Evolutionary conservation across 1,140 invertebrate genomes (phyloP).

Genomic region (Parasteatoda tepidariorum): DNA sequence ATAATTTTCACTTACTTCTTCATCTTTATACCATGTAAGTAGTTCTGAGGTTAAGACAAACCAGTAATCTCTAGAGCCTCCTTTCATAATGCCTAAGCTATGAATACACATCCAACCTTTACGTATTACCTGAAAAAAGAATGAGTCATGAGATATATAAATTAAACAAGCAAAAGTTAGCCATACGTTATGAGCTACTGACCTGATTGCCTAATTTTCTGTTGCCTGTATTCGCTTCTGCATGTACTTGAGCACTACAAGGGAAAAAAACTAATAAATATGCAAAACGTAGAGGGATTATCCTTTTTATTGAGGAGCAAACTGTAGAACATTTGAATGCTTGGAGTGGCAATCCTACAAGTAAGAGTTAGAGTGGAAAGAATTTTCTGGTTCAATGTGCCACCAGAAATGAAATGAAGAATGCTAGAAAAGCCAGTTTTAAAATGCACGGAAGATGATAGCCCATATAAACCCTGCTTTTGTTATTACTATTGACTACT

Average conservation of each 20-base stretch:
- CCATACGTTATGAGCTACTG: conserved; percentile 5
- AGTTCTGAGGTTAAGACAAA: conserved; percentile 98
- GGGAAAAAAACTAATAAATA: conserved; percentile 64
- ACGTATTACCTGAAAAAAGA: conserved; percentile 81
- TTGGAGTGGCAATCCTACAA: too few species aligned
- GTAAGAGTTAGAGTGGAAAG: too few species aligned
- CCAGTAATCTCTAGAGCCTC: conserved; percentile 97
- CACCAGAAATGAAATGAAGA: too few species aligned
- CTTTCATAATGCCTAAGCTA: conserved; percentile 97
- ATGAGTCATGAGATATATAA: not conserved
- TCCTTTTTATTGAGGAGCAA: too few species aligned
- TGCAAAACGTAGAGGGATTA: too few species aligned
- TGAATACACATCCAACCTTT: conserved; percentile 99
- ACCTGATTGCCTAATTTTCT: conserved; percentile 88
- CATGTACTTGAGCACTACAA: conserved; percentile 92
- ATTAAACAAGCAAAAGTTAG: not conserved
- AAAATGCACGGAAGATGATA: too few species aligned
- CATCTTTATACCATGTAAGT: conserved; percentile 96
- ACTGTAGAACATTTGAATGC: too few species aligned
- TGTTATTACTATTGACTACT: too few species aligned
- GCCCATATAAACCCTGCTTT: too few species aligned
- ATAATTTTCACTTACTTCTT: conserved; percentile 65
- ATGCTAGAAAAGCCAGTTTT: too few species aligned
- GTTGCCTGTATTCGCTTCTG: conserved; percentile 81
- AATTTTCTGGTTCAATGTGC: too few species aligned